These are phyloP conservation scores for Thamnaconus septentrionalis DNA, from an alignment of 2,113 vertebrate species.

Conservation along the genomic window DNA sequence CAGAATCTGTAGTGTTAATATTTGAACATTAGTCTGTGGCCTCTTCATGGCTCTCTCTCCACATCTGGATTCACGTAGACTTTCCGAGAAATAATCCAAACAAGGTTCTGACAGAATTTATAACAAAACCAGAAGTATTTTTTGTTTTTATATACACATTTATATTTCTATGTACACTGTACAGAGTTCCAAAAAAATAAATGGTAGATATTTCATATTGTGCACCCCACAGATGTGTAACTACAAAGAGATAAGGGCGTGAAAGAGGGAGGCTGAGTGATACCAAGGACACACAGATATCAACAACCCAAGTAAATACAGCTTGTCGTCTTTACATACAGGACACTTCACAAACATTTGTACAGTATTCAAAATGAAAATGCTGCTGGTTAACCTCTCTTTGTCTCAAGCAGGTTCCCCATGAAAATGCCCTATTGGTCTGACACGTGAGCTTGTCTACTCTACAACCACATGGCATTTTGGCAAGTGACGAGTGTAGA, in stretches of 20 bases:
- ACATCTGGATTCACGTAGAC: too few relatives aligned
- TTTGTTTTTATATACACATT: conserved; percentile 78
- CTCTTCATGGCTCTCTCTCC: too few relatives aligned
- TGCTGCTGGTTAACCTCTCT: conserved; percentile 68
- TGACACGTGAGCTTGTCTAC: conserved; percentile 29
- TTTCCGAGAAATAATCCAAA: conserved; percentile 2
- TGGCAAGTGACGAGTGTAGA: conserved; percentile 26
- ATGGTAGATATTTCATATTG: conserved; percentile 73
- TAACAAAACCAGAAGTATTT: conserved; percentile 53
- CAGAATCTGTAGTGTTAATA: too few relatives aligned
- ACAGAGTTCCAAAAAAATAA: conserved; percentile 78
- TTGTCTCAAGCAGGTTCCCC: conserved; percentile 41
- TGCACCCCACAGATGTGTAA: conserved; percentile 70
- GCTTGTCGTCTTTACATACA: conserved; percentile 51
- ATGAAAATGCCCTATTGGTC: conserved; percentile 44
- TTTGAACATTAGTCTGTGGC: too few relatives aligned
- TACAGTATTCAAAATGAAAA: conserved; percentile 56
- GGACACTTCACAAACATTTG: conserved; percentile 63
- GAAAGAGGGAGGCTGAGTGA: conserved; percentile 46
- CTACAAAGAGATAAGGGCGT: conserved; percentile 60
- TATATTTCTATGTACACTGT: conserved; percentile 81
- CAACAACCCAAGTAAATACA: conserved; percentile 65
- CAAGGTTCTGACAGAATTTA: conserved; percentile 41
- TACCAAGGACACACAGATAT: conserved; percentile 66
- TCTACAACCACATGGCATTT: conserved; percentile 28